Base-by-base conservation (phyloP, 2,113 vertebrate species). In the Australoheros scitulus region DNA sequence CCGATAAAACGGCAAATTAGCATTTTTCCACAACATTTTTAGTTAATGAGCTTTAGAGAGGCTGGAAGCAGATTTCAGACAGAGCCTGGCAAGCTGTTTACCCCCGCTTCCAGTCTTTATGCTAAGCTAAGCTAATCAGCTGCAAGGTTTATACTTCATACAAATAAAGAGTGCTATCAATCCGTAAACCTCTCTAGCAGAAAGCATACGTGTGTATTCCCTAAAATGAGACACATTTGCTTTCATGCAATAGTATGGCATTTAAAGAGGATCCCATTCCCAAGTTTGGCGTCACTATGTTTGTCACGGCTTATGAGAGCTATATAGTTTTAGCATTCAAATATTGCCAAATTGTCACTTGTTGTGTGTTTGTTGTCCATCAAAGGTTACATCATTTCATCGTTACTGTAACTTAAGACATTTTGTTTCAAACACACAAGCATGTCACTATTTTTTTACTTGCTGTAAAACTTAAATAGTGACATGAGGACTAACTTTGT, bases 11-110 rank as follows among this genome's bases (percentile, higher is more conserved):
- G 43, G 3, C 65, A 52, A 70, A 38, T 64, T 64, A 36, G 70
- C n/a, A 70, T 70, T 70, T 70, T 70, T 70, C 65, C 65, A 5
- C 43, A 70, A 52, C 65, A 70, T 52, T 70, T 70, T 70, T 32
- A 70, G 20, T 60, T 81, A 74, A 61, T 60, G 41, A 81, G 38
- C 41, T 60, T 72, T 29, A 74, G n/a, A 74, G 26, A 26, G 47
- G 41, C 57, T 59, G 56, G 41, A 60, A 47, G 65, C 10, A 22
- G 56, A 50, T 72, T 72, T 74, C 20, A 32, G 63, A 13, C 24
- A n/a, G 29, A 52, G 56, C 7, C 14, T 50, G 26, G 17, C 4
- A 20, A 68, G 61, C 34, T 68, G 52, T 59, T 70, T 59, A 59
- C 55, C 64, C 24, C 55, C 18, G 20, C 10, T 56, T 81, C 47